Percentiles rank a stretch among this genome's conserved stretches.
These are phyloP conservation scores for Drosophila colorata DNA, from an alignment of 2,888 invertebrate species.

Conservation along the genomic window DNA sequence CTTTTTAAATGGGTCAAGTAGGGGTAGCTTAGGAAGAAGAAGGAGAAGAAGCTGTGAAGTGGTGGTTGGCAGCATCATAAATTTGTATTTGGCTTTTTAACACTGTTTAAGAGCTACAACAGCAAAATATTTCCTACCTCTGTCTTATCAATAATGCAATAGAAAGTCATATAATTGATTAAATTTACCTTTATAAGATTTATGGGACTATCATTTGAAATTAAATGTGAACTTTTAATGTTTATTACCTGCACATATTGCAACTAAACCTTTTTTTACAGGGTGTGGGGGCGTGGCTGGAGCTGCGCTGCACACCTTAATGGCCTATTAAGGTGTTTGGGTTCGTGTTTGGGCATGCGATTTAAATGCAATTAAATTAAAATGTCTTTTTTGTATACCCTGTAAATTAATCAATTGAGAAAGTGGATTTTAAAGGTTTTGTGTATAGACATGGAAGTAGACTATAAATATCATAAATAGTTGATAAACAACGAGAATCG, in stretches of 20 bases:
- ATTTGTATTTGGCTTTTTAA: constrained; percentile 14
- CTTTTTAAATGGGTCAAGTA: constrained; percentile 2
- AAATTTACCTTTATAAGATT: constrained; percentile 55
- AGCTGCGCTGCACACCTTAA: constrained; percentile 43
- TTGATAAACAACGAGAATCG: no score
- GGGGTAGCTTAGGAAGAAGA: neutral
- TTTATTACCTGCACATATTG: constrained; percentile 68
- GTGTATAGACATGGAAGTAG: no score
- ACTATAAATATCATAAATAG: no score
- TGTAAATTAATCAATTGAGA: neutral
- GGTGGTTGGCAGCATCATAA: neutral
- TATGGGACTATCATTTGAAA: constrained; percentile 53
- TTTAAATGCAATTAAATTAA: constrained; percentile 76
- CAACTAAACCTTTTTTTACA: constrained; percentile 48
- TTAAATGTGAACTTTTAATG: constrained; percentile 52
- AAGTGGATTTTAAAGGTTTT: no score
- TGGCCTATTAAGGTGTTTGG: constrained; percentile 72
- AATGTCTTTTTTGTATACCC: constrained; percentile 43
- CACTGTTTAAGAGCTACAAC: neutral
- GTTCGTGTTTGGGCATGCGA: constrained; percentile 44
- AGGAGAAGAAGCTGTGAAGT: no score
- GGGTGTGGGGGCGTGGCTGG: neutral
- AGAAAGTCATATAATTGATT: constrained; percentile 55
- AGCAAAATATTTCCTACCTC: neutral
- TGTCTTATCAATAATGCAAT: constrained; percentile 41